These are phyloP conservation scores for Polietes domitor DNA, from an alignment of 2,888 invertebrate species.

Conservation along the genomic window DNA sequence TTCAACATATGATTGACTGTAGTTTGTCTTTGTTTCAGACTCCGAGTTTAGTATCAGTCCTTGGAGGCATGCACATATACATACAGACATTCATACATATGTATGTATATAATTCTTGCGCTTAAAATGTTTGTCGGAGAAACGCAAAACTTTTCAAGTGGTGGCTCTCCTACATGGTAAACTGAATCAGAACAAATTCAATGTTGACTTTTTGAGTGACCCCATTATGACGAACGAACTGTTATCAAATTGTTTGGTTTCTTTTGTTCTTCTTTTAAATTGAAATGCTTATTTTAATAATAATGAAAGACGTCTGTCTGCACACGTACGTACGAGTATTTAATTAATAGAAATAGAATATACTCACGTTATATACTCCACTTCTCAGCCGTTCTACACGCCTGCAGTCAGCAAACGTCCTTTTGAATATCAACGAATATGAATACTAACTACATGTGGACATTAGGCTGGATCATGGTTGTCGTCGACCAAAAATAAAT, in stretches of 20 bases:
- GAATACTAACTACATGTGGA: too few relatives aligned
- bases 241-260: constrained; percentile 19
- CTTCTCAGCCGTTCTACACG: not conserved
- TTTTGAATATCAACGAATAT: too few relatives aligned
- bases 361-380: not conserved
- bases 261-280: constrained; percentile 16
- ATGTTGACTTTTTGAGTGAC: not conserved
- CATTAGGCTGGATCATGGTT: too few relatives aligned
- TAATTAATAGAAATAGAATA: not conserved
- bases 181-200: not conserved
- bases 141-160: too few relatives aligned
- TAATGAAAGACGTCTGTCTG: not conserved
- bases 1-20: too few relatives aligned
- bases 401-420: constrained; percentile 25
- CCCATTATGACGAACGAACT: constrained; percentile 5
- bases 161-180: not conserved
- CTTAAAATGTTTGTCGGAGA: too few relatives aligned
- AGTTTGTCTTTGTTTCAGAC: too few relatives aligned
- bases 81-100: too few relatives aligned
- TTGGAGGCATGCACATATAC: too few relatives aligned
- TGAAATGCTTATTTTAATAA: not conserved
- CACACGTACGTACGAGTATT: not conserved
- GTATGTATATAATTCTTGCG: too few relatives aligned
- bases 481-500: too few relatives aligned
- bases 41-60: constrained; percentile 3